Evolutionary conservation across 2,888 invertebrate genomes (phyloP).

Genomic region (Blomia tropicalis): DNA sequence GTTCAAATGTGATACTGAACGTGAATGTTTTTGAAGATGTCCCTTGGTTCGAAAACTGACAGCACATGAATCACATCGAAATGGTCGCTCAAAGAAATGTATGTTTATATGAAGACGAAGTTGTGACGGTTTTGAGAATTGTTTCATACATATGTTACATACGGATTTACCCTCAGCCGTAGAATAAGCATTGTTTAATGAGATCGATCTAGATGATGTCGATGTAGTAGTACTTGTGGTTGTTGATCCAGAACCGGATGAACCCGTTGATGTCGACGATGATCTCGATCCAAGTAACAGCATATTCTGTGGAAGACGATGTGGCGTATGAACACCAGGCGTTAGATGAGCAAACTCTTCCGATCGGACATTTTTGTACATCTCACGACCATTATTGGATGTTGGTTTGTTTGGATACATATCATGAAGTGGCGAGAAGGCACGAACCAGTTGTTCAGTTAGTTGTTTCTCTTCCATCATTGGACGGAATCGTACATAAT

Average conservation of each 20-base stretch:
- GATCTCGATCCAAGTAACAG: not conserved
- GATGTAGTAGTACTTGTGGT: not conserved
- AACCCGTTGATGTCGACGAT: not conserved
- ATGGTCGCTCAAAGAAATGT: slow-evolving; percentile 82
- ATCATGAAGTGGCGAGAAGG: not conserved
- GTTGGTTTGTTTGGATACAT: not conserved
- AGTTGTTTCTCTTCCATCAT: slow-evolving; percentile 6
- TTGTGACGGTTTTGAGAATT: slow-evolving; percentile 78
- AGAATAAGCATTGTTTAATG: not conserved
- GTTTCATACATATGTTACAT: slow-evolving; percentile 73
- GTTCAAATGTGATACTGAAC: slow-evolving; percentile 76
- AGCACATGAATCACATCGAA: slow-evolving; percentile 75
- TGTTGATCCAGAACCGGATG: not conserved
- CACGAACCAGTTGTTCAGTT: slow-evolving; percentile 17
- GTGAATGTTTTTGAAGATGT: slow-evolving; percentile 78
- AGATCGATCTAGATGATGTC: not conserved
- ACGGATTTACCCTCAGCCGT: slow-evolving; percentile 35
- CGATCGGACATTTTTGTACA: not conserved
- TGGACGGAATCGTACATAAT: not conserved
- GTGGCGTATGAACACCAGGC: slow-evolving; percentile 1
- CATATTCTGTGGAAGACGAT: not conserved
- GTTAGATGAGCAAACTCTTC: slow-evolving; percentile 13
- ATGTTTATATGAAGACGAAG: slow-evolving; percentile 80
- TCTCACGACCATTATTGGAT: not conserved
- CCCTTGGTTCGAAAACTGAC: slow-evolving; percentile 78